Conservation (phyloP, 2,113 vertebrate genomes). For the Pelecanus crispus region DNA sequence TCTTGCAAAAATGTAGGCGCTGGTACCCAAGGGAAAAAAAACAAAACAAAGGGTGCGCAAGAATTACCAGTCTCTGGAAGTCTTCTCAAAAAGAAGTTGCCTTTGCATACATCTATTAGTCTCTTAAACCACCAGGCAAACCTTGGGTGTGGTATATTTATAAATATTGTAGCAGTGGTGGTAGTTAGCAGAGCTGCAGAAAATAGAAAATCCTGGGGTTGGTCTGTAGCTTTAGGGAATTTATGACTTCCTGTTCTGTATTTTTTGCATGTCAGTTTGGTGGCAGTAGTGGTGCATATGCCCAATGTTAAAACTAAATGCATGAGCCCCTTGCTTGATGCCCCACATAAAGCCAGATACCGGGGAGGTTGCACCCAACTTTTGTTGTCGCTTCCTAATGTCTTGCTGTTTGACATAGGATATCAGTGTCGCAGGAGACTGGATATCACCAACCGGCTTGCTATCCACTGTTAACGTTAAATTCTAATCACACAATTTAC, state of each 20-base stretch:
- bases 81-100: background rate
- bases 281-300: slow-evolving; percentile 80
- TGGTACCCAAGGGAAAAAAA: background rate
- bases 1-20: background rate
- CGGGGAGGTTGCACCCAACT: slow-evolving; percentile 91
- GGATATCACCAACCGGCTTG: slow-evolving; percentile 55
- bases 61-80: background rate
- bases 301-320: slow-evolving; percentile 87
- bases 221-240: slow-evolving; percentile 1
- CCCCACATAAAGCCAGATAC: slow-evolving; percentile 98
- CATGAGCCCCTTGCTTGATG: slow-evolving; percentile 96
- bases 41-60: background rate
- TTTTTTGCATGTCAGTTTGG: slow-evolving; percentile 85
- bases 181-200: background rate
- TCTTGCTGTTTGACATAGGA: slow-evolving; percentile 77
- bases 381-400: slow-evolving; percentile 82
- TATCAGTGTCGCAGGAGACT: slow-evolving; percentile 69
- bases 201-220: background rate
- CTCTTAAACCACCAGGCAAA: background rate
- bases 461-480: slow-evolving; percentile 17
- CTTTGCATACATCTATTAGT: background rate
- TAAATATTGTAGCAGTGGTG: background rate
- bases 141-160: background rate
- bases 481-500: slow-evolving; percentile 31
- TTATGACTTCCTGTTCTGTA: slow-evolving; percentile 43